These are phyloP conservation scores for Pteropus alecto DNA, from an alignment of 2,113 vertebrate species.

Conservation along the genomic window DNA sequence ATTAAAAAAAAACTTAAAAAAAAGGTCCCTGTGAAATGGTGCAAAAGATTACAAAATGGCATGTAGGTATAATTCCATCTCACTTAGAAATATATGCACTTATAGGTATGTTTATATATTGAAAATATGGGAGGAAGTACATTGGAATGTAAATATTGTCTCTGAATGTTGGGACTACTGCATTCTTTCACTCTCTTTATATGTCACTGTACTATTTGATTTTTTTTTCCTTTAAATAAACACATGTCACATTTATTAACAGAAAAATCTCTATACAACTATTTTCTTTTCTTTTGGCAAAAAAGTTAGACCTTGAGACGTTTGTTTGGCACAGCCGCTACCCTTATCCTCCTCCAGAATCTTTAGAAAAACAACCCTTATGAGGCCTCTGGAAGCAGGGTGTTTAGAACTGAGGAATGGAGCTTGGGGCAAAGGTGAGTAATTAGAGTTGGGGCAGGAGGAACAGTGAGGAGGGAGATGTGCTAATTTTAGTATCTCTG, in stretches of 20 bases:
- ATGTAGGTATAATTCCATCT: not conserved
- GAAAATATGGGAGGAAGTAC: not conserved
- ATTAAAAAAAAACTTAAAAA: no score
- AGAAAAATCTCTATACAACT: not conserved
- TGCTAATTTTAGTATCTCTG: not conserved
- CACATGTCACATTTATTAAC: not conserved
- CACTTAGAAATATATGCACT: not conserved
- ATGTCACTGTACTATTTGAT: not conserved
- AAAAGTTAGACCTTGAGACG: not conserved
- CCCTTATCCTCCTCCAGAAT: not conserved
- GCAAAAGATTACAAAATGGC: not conserved
- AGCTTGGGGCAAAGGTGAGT: not conserved
- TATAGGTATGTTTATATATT: not conserved
- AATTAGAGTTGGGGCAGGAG: not conserved
- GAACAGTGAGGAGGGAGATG: slow-evolving; percentile 5
- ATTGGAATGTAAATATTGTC: not conserved
- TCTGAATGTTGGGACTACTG: not conserved
- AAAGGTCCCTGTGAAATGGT: not conserved
- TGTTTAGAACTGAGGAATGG: not conserved
- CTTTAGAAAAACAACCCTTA: not conserved
- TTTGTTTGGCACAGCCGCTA: not conserved
- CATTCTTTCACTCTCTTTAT: not conserved
- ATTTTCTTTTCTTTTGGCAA: not conserved
- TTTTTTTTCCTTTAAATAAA: not conserved
- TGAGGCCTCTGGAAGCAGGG: not conserved